Base-by-base conservation (phyloP, 2,113 vertebrate genomes). In the Callionymus lyra region DNA sequence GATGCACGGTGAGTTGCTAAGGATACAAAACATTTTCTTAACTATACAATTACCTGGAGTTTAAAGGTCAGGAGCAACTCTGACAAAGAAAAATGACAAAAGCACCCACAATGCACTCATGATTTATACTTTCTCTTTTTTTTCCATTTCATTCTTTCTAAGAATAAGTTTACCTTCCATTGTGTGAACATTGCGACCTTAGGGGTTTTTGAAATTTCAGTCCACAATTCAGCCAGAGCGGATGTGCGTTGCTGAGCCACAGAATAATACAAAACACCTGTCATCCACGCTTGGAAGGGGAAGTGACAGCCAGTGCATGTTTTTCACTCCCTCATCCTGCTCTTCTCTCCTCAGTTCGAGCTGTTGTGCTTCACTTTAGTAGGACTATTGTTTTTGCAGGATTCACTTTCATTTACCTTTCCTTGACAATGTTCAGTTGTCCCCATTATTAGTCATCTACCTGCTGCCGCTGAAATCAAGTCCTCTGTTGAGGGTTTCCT, bases 191-290 rank as follows among this genome's bases (percentile, higher is more conserved):
- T 49, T 9, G 6, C 16, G 41, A 70, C 63, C 62, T 48, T 32
- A 55, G 44, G 44, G 53, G 40, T 38, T 38, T 3, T 36, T 35
- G 45, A 41, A 58, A 41, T 59, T 43, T 16, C 17, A 59, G 43
- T 63, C 53, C 31, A 2, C 21, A 63, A 39, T 27, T n/a, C 18
- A 57, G 53, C 41, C 31, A 9, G 51, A 14, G 9, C 17, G 37
- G 16, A 34, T 41, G 9, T 37, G 38, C 48, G 59, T 34, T 38
- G 42, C 45, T 52, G 42, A 45, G 39, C 54, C 36, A 18, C 53
- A 19, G 45, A 53, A 47, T 65, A 73, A 71, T 75, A 66, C 60
- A 57, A 75, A 73, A 65, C 67, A 70, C 73, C 66, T 65, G 68
- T 69, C 71, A 69, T 41, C 62, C 44, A 41, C 27, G 16, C 50